A percentile compares a stretch with the other conserved stretches of the same genome.
These are phyloP conservation scores for Drosophila sp. DNA, from an alignment of 1,140 invertebrate genomes.

Conservation along the genomic window DNA sequence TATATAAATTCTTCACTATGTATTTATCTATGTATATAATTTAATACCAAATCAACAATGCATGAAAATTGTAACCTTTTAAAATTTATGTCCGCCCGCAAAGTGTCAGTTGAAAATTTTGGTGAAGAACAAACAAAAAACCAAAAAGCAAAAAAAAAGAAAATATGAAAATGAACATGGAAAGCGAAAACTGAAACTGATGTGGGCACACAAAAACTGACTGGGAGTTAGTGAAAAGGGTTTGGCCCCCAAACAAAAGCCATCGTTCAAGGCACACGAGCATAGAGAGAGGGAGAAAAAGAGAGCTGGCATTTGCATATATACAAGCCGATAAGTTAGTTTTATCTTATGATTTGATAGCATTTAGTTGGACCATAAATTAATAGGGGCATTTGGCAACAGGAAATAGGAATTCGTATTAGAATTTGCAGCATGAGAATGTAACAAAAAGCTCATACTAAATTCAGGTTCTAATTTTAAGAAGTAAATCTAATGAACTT, in stretches of 20 bases:
- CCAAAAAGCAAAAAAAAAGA: slow-evolving; percentile 39
- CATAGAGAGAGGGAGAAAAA: neutral
- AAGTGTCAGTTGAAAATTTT: slow-evolving; percentile 35
- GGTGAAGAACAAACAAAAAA: slow-evolving; percentile 19
- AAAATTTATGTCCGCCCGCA: slow-evolving; percentile 36
- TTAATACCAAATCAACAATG: slow-evolving; percentile 45
- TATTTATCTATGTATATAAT: slow-evolving; percentile 33
- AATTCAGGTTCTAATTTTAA: no score
- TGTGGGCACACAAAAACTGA: slow-evolving; percentile 7
- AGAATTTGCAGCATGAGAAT: neutral
- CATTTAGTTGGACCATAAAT: neutral
- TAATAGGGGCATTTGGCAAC: neutral
- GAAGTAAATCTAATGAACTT: no score
- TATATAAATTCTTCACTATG: slow-evolving; percentile 23
- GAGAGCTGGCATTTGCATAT: neutral
- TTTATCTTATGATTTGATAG: neutral
- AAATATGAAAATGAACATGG: slow-evolving; percentile 33
- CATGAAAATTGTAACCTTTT: slow-evolving; percentile 41
- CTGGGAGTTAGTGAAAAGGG: slow-evolving; percentile 3
- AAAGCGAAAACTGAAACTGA: slow-evolving; percentile 46
- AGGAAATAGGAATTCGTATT: no score
- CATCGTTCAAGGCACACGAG: neutral
- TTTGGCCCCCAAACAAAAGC: neutral
- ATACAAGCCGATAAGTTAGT: slow-evolving; percentile 1
- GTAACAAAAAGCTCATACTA: no score